Percentiles rank a stretch among this genome's conserved stretches.
These are phyloP conservation scores for Philopedon plagiatum DNA, from an alignment of 2,888 invertebrate species.

Conservation along the genomic window DNA sequence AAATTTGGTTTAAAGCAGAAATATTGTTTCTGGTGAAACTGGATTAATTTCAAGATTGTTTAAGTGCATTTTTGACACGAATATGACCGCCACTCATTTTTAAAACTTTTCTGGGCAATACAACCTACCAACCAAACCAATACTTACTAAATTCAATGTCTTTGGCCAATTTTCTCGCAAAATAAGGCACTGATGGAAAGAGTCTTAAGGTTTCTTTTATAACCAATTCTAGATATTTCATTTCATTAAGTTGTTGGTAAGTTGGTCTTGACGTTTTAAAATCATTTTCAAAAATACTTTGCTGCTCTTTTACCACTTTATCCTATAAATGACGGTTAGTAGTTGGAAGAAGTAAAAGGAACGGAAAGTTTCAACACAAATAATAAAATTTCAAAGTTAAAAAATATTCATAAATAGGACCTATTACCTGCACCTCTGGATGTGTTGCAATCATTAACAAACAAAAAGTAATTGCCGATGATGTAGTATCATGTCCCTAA, in stretches of 20 bases:
- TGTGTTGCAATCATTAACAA: conserved; percentile 68
- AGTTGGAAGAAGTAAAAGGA: too few species aligned
- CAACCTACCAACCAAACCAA: background rate
- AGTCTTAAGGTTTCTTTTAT: conserved; percentile 62
- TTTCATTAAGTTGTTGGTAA: conserved; percentile 59
- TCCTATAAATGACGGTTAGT: conserved; percentile 61
- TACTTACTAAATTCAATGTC: conserved; percentile 50
- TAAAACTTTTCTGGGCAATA: too few species aligned
- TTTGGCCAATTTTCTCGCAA: conserved; percentile 54
- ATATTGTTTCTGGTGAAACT: too few species aligned
- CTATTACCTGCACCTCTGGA: conserved; percentile 67
- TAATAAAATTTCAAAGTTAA: background rate
- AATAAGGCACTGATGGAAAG: conserved; percentile 62
- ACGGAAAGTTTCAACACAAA: too few species aligned
- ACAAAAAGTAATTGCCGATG: conserved; percentile 68
- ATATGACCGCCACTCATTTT: too few species aligned
- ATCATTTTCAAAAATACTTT: conserved; percentile 61
- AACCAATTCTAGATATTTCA: conserved; percentile 63
- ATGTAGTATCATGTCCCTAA: conserved; percentile 70
- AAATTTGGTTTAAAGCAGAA: too few species aligned
- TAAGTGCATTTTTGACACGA: too few species aligned
- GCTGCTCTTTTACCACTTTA: conserved; percentile 65
- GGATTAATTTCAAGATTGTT: too few species aligned
- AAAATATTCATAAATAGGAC: background rate
- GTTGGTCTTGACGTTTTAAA: conserved; percentile 51